These are phyloP conservation scores for Sphyrna mokarran DNA, from an alignment of 2,113 vertebrate species.

Conservation along the genomic window DNA sequence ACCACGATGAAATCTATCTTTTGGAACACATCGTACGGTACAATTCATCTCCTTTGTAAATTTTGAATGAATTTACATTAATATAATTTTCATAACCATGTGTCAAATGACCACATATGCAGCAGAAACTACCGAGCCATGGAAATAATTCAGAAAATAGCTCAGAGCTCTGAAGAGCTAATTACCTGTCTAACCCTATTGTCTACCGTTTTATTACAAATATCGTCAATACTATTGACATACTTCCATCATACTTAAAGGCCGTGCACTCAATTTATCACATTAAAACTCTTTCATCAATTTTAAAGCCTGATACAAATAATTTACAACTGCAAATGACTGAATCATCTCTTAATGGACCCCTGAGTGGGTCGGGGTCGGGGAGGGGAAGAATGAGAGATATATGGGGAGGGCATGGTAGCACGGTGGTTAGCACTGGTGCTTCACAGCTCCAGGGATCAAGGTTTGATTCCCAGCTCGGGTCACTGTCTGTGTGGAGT, in stretches of 20 bases:
- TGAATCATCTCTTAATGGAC: background rate
- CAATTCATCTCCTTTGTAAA: background rate
- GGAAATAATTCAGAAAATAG: background rate
- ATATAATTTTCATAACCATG: background rate
- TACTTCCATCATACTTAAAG: background rate
- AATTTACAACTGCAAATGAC: background rate
- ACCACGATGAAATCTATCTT: background rate
- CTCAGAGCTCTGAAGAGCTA: background rate
- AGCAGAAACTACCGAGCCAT: background rate
- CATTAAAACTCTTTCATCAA: background rate
- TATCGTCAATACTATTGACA: background rate
- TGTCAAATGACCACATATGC: background rate
- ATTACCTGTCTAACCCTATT: background rate
- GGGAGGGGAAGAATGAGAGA: no score
- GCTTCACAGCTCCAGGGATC: no score
- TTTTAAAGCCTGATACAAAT: background rate
- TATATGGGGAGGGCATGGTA: no score
- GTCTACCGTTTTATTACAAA: background rate
- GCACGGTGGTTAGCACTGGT: no score
- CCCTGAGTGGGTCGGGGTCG: no score
- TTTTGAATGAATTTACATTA: background rate
- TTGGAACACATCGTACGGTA: background rate
- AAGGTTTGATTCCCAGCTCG: no score
- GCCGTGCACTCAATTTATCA: background rate
- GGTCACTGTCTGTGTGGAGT: no score